These are phyloP conservation scores for Propithecus perrieri DNA, from an alignment of 2,797 vertebrate genomes.

Conservation along the genomic window DNA sequence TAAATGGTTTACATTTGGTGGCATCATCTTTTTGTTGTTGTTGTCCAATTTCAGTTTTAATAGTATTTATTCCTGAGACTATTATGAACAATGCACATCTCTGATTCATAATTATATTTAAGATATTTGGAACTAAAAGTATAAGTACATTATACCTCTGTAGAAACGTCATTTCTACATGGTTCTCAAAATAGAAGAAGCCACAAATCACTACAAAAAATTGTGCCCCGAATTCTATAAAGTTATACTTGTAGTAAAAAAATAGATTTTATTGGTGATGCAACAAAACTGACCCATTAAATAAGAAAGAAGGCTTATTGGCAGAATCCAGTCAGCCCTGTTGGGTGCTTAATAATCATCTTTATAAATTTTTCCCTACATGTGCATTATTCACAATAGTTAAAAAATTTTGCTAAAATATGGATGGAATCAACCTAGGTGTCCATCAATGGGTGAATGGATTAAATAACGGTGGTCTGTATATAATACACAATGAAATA, in stretches of 20 bases:
- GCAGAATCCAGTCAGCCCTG: background rate
- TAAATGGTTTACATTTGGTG: background rate
- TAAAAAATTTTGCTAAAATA: too few species aligned
- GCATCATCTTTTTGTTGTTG: background rate
- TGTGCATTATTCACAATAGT: background rate
- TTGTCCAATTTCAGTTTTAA: background rate
- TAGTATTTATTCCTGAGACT: background rate
- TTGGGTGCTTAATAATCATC: too few species aligned
- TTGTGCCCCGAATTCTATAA: background rate
- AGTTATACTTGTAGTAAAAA: background rate
- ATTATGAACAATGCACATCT: background rate
- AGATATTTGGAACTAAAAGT: background rate
- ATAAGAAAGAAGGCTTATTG: background rate
- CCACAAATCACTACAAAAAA: background rate
- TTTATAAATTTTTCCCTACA: background rate
- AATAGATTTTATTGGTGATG: background rate
- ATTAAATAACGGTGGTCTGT: too few species aligned
- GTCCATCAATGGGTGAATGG: too few species aligned
- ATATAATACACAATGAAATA: too few species aligned
- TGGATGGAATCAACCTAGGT: too few species aligned
- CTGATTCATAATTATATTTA: background rate
- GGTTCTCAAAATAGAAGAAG: background rate
- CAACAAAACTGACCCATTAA: background rate
- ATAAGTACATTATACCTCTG: background rate
- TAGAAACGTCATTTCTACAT: background rate